A percentile compares a stretch with the other conserved stretches of the same genome.
Evolutionary conservation across 2,113 vertebrate species (phyloP).

Genomic region (Tamias sibiricus): DNA sequence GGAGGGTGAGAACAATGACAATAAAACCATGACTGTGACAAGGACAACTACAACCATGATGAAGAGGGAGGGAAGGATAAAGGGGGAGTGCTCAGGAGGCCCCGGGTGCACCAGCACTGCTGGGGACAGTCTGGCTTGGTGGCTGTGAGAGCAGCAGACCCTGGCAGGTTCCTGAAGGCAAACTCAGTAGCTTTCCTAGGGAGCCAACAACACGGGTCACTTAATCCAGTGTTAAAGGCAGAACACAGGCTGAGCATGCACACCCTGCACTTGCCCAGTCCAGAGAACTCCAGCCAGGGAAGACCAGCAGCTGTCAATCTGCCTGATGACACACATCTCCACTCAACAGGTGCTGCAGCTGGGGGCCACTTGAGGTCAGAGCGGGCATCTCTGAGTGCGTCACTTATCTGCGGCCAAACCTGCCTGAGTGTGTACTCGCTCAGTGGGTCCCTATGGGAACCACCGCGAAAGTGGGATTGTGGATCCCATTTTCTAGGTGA

Average conservation of each 20-base stretch:
- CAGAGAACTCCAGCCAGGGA: background rate
- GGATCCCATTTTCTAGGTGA: background rate
- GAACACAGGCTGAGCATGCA: background rate
- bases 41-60: too few species aligned
- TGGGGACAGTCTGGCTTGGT: background rate
- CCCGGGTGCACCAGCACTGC: background rate
- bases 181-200: background rate
- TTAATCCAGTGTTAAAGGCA: slow-evolving; percentile 53
- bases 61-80: too few species aligned
- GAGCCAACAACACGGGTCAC: background rate
- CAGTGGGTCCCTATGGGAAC: background rate
- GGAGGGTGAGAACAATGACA: background rate
- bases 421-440: background rate
- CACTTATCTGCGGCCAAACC: background rate
- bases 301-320: background rate
- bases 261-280: background rate
- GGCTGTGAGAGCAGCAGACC: background rate
- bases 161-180: background rate
- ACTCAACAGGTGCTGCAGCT: background rate
- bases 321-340: slow-evolving; percentile 2
- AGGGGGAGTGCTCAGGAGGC: background rate
- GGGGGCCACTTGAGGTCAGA: background rate
- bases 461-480: background rate
- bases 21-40: too few species aligned
- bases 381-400: background rate